Base-by-base conservation (phyloP, 2,797 vertebrate genomes). In the Naso thynnoides region DNA sequence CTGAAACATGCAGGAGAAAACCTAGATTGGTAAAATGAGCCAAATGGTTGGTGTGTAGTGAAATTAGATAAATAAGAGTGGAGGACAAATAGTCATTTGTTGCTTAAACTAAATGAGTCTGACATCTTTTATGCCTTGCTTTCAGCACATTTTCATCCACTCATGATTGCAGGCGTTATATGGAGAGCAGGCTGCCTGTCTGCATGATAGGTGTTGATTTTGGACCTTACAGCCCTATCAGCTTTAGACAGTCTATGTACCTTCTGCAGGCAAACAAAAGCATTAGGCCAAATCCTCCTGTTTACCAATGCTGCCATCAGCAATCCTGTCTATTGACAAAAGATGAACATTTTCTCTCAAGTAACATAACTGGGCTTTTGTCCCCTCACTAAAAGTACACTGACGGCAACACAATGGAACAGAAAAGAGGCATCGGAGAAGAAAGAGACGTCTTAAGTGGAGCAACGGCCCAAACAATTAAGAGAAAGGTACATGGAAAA, bases 231-330 rank as follows among this genome's bases (percentile, higher is more conserved):
- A 78, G 78, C 83, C 86, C 86, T 94, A 94, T 94, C 94, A 89
- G 93, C 92, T 93, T 94, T 93, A 94, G 91, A 93, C 93, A 95
- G 94, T 92, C 89, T 93, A 92, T 95, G 94, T 95, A 95, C 93
- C 93, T 92, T 94, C 92, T 90, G 82, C 91, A 90, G 86, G 86
- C 94, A 95, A 95, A 95, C 93, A 94, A 90, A 91, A 91, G 87
- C 93, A 88, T 93, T 93, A 89, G 71, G 91, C 92, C 93, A 94
- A 94, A 92, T 88, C 87, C 91, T 81, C 80, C 79, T 93, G 91
- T 93, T 95, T 94, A 93, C 93, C 67, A 87, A 87, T 83, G 88
- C 88, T 88, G 90, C 91, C 92, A 92, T 91, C 90, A 88, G 88
- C 92, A 90, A 86, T 91, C 89, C 91, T 79, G 88, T 84, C 86